phyloP scores from a whole-genome alignment of 2,888 invertebrate species.

The Cheilosia pagana region DNA sequence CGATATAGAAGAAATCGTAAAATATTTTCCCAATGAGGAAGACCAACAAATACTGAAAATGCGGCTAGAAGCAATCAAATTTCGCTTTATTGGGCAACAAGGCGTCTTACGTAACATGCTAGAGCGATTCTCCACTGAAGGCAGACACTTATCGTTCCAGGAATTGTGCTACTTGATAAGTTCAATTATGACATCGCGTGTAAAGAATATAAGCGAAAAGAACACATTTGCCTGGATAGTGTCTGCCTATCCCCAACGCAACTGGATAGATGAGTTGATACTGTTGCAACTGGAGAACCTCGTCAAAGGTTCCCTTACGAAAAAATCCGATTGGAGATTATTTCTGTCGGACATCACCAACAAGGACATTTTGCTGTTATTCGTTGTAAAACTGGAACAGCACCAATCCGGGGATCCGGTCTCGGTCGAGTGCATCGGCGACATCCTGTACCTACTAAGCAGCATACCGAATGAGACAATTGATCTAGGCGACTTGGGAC shows the following conservation, averaged over 20 bases:
- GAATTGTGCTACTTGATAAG: background rate
- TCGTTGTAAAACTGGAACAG: background rate
- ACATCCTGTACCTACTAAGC: background rate
- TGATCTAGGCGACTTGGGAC: background rate
- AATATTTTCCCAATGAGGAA: background rate
- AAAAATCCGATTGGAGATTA: background rate
- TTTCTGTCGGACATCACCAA: background rate
- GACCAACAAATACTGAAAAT: background rate
- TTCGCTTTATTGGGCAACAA: background rate
- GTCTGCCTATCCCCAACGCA: slow-evolving; percentile 2
- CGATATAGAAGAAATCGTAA: background rate
- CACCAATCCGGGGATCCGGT: background rate
- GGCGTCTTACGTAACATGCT: background rate
- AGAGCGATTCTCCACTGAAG: background rate
- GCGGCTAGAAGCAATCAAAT: background rate
- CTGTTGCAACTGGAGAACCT: slow-evolving; percentile 4
- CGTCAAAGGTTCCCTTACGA: background rate
- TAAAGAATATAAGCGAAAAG: background rate
- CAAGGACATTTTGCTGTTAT: slow-evolving; percentile 1
- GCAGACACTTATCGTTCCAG: slow-evolving; percentile 2
- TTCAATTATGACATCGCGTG: background rate
- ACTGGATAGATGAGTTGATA: slow-evolving; percentile 2
- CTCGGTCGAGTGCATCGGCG: background rate
- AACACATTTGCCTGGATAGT: slow-evolving; percentile 8
- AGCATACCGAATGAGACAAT: background rate